A percentile compares a stretch with the other conserved stretches of the same genome.
phyloP scores from a whole-genome alignment of 1,140 invertebrate genomes.

The Calliphora vicina region DNA sequence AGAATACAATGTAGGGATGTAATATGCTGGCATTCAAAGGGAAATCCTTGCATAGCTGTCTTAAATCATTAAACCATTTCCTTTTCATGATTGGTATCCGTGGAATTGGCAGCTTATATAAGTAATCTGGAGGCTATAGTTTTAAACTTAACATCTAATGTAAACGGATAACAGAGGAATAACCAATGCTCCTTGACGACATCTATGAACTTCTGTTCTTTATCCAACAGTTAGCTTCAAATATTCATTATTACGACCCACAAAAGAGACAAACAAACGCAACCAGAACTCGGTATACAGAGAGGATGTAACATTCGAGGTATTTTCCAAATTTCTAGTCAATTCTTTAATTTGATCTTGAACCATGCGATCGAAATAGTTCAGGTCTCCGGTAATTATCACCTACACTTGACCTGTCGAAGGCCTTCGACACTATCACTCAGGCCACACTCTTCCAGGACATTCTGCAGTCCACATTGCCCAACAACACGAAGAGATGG shows the following conservation, averaged over 20 bases:
- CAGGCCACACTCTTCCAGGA: too few relatives aligned
- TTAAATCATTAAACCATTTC: slow-evolving; percentile 86
- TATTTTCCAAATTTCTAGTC: slow-evolving; percentile 81
- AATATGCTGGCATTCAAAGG: slow-evolving; percentile 88
- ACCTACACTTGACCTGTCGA: too few relatives aligned
- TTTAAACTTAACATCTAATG: slow-evolving; percentile 84
- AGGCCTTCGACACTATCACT: too few relatives aligned
- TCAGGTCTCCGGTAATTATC: slow-evolving; percentile 81
- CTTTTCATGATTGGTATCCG: slow-evolving; percentile 88
- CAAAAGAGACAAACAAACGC: slow-evolving; percentile 81
- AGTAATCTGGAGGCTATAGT: slow-evolving; percentile 87
- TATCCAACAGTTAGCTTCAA: slow-evolving; percentile 77
- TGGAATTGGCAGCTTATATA: slow-evolving; percentile 89
- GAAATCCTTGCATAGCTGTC: slow-evolving; percentile 80
- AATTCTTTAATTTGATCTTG: slow-evolving; percentile 83
- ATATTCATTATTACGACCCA: slow-evolving; percentile 77
- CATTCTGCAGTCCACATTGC: too few relatives aligned
- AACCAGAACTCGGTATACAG: slow-evolving; percentile 93
- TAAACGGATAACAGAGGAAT: slow-evolving; percentile 75
- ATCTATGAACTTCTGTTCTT: slow-evolving; percentile 76
- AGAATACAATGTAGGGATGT: slow-evolving; percentile 94
- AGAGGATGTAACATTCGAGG: slow-evolving; percentile 78
- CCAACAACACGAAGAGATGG: too few relatives aligned
- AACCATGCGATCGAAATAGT: slow-evolving; percentile 83
- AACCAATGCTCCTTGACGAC: slow-evolving; percentile 80